Conservation (phyloP, 2,888 invertebrate species). For the Eupithecia tripunctaria region DNA sequence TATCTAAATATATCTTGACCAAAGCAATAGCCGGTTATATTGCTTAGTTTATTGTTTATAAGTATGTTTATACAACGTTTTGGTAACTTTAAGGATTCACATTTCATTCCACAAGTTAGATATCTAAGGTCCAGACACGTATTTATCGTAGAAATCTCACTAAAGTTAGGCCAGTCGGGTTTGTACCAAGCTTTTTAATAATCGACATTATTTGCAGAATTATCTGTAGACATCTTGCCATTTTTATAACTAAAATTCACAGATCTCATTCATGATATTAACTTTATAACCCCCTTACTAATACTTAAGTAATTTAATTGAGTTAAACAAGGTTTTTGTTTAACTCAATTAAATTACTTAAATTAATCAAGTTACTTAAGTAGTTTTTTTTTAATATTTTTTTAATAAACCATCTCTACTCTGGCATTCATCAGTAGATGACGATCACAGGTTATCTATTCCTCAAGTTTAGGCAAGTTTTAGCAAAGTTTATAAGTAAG, state of each 20-base stretch:
- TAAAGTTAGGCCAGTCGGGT: constrained; percentile 11
- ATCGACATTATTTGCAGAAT: constrained; percentile 25
- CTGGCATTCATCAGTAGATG: neutral
- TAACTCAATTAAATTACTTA: neutral
- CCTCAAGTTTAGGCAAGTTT: neutral
- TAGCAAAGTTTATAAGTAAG: neutral
- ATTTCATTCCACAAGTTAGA: constrained; percentile 28
- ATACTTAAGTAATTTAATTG: no score
- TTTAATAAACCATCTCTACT: no score
- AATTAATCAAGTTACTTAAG: no score
- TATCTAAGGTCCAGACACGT: constrained; percentile 21
- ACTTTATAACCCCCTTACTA: constrained; percentile 14
- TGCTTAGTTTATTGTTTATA: constrained; percentile 25
- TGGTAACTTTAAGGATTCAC: constrained; percentile 21
- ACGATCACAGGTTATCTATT: neutral
- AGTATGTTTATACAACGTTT: constrained; percentile 31
- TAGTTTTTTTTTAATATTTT: no score
- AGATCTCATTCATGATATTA: constrained; percentile 38
- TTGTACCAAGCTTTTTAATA: constrained; percentile 31
- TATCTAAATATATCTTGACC: constrained; percentile 31
- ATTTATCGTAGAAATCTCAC: constrained; percentile 31
- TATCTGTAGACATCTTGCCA: constrained; percentile 37
- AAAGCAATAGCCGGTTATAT: constrained; percentile 44
- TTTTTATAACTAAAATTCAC: constrained; percentile 34
- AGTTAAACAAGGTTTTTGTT: no score